Evolutionary conservation across 2,797 vertebrate genomes (phyloP).

Genomic region (Gallinago stenura): DNA sequence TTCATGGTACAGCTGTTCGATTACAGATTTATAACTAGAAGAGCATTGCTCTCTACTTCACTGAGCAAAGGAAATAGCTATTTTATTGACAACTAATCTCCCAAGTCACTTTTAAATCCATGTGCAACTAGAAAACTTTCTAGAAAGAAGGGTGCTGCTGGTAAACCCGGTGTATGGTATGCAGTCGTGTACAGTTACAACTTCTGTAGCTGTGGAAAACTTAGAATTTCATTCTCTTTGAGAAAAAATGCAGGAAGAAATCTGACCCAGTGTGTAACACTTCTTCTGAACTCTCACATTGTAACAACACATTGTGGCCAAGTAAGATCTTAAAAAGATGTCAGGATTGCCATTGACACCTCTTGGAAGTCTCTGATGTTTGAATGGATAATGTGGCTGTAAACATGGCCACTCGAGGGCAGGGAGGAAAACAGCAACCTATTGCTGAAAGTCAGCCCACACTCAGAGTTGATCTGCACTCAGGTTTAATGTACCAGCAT

Average conservation of each 20-base stretch:
- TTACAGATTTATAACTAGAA: background rate
- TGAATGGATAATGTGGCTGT: background rate
- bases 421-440: background rate
- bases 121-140: background rate
- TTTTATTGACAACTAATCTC: background rate
- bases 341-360: background rate
- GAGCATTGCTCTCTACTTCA: background rate
- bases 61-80: background rate
- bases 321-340: background rate
- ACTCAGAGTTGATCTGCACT: background rate
- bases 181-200: accelerated
- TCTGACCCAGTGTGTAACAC: background rate
- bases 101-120: background rate
- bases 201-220: background rate
- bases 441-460: background rate
- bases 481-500: background rate
- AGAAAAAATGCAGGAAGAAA: background rate
- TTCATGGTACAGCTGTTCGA: background rate
- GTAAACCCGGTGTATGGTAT: background rate
- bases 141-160: background rate
- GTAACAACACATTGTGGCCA: background rate
- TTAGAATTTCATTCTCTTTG: background rate
- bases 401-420: background rate
- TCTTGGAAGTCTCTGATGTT: background rate
- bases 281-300: background rate